Base-by-base conservation (phyloP, 53 echinoderm and acorn worm genomes). In the Patiria pectinifera region DNA sequence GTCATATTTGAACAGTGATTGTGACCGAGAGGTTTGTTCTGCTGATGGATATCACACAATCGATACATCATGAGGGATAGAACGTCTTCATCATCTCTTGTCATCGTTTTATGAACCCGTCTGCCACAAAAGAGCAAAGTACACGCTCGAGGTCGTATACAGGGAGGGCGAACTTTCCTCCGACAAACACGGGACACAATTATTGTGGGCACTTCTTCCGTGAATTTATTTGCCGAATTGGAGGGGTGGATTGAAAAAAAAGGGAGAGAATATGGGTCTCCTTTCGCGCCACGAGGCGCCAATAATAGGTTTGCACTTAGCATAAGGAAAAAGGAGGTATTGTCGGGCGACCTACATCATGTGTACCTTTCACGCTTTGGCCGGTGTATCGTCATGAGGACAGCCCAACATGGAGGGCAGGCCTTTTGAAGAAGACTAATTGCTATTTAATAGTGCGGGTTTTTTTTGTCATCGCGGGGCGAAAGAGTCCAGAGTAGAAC, bases 231-330 rank as follows among this genome's bases (percentile, higher is more conserved):
- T 87, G 78, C 78, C 77, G 78, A 87, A 87, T 87, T 77, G 53
- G 78, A 87, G 78, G 76, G 44, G 59, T 4, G 24, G 11, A 43
- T 45, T 11, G 43, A 47, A 19, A 19, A 11, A 66, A 66, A 66
- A 15, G 2, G 85, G 66, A 69, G 24, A 35, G 87, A 59, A 15
- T 44, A 44, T 87, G 59, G 53, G 78, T 72, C 48, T 75, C 59
- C 10, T 14, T 25, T 23, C 72, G 48, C 78, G 58, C 86, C 43
- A 49, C 49, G 86, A 25, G 8, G 16, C 49, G 75, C 86, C 75
- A 43, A 87, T 87, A 87, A 87, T 87, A 19, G 87, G 53, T 35
- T 3, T 87, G 87, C 87, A 87, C 87, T 87, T 87, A 87, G 76
- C 83, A 83, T 80, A 80, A 18, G 76, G 61, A 59, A 48, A 61